These are phyloP conservation scores for Abrostola tripartita DNA, from an alignment of 2,888 invertebrate species.

Conservation along the genomic window DNA sequence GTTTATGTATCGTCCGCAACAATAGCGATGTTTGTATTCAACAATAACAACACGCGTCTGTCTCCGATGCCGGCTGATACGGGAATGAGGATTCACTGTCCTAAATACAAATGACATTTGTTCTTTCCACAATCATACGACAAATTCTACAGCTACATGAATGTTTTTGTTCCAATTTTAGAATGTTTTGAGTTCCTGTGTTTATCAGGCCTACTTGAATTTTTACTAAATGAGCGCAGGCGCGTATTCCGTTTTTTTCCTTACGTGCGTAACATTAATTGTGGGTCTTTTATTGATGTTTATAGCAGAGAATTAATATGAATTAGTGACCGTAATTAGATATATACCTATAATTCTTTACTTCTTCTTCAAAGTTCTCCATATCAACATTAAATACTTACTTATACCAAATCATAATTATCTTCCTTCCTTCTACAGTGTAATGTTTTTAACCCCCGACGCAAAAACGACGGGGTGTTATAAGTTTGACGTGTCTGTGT, in stretches of 20 bases:
- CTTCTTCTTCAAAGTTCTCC: too few relatives aligned
- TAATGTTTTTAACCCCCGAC: too few relatives aligned
- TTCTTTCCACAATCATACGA: conserved; percentile 14
- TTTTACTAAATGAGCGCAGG: not conserved
- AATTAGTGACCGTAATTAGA: too few relatives aligned
- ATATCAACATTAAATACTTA: too few relatives aligned
- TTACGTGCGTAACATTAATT: not conserved
- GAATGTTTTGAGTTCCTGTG: not conserved
- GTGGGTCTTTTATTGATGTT: not conserved
- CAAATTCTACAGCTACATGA: conserved; percentile 13
- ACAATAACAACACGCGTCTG: conserved; percentile 30
- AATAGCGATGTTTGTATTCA: conserved; percentile 30
- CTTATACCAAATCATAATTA: too few relatives aligned
- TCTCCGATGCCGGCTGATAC: conserved; percentile 15
- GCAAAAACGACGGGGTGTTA: too few relatives aligned
- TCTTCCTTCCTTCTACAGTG: too few relatives aligned
- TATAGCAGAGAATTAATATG: too few relatives aligned
- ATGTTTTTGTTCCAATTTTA: not conserved
- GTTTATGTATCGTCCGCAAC: conserved; percentile 33
- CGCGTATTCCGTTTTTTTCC: not conserved
- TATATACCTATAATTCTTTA: too few relatives aligned
- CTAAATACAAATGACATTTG: conserved; percentile 31
- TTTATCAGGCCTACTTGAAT: conserved; percentile 1
- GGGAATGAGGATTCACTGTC: conserved; percentile 31
- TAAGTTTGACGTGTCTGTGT: too few relatives aligned